These are phyloP conservation scores for Caenorhabditis sinica DNA, from an alignment of 2,888 invertebrate species.

Conservation along the genomic window DNA sequence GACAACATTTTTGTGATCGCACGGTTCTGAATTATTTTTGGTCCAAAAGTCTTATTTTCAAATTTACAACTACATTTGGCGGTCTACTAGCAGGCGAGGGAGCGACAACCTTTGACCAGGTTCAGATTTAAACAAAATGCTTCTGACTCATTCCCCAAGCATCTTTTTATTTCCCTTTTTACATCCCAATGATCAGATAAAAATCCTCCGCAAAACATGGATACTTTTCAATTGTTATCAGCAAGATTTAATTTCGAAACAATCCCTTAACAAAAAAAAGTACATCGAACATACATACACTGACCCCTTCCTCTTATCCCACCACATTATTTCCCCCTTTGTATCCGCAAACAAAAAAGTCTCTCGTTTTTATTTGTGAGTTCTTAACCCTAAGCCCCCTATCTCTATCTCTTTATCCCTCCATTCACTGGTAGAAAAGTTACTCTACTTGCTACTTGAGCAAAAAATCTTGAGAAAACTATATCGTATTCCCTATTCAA, in stretches of 20 bases:
- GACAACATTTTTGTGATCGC: no score
- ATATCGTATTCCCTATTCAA: not conserved
- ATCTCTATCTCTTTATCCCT: slow-evolving; percentile 12
- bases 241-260: not conserved
- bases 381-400: not conserved
- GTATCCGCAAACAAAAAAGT: slow-evolving; percentile 12
- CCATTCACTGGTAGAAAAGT: slow-evolving; percentile 29
- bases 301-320: not conserved
- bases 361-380: slow-evolving; percentile 22
- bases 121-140: not conserved
- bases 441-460: slow-evolving; percentile 12
- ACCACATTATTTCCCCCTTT: slow-evolving; percentile 18
- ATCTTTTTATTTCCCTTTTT: not conserved
- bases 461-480: slow-evolving; percentile 44
- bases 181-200: slow-evolving; percentile 24
- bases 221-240: not conserved
- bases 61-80: no score
- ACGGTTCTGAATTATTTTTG: no score
- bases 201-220: slow-evolving; percentile 26
- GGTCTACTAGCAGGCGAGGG: no score
- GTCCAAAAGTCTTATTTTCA: no score
- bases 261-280: slow-evolving; percentile 6
- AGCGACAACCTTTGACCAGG: no score
- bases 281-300: slow-evolving; percentile 27
- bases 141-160: not conserved